Evolutionary conservation across 2,113 vertebrate species (phyloP).

Genomic region (Onychostruthus taczanowskii): DNA sequence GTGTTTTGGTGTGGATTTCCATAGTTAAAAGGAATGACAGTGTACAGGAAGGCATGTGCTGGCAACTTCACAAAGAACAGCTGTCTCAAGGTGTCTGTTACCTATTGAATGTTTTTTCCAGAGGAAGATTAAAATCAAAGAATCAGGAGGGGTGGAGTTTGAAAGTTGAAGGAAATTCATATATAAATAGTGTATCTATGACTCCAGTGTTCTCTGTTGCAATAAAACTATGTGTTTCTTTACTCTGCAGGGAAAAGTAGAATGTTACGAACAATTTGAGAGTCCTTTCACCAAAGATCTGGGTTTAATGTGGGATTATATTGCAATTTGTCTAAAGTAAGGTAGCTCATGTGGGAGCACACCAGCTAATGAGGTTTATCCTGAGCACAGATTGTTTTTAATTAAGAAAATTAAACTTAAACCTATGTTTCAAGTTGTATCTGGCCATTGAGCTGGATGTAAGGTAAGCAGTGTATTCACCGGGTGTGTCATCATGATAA

Average conservation of each 20-base stretch:
- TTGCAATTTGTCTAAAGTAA: background rate
- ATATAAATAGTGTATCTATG: background rate
- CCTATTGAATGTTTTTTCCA: background rate
- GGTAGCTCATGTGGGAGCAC: background rate
- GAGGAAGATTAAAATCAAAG: background rate
- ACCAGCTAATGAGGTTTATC: background rate
- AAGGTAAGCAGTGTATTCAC: background rate
- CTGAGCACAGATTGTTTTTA: background rate
- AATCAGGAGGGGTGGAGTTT: background rate
- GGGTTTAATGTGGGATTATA: background rate
- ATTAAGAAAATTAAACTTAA: background rate
- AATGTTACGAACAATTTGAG: background rate
- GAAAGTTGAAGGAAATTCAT: background rate
- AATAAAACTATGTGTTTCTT: background rate
- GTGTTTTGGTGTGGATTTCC: background rate
- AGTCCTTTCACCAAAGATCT: background rate
- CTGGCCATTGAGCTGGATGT: background rate
- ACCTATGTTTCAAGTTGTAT: background rate
- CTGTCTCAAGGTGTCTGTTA: background rate
- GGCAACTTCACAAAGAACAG: background rate
- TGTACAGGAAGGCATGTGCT: background rate
- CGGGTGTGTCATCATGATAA: background rate
- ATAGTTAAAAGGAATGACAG: background rate
- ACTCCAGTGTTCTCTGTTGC: background rate
- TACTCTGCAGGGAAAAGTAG: background rate